These are phyloP conservation scores for Diorhabda elongata DNA, from an alignment of 1,140 invertebrate species.

Conservation along the genomic window DNA sequence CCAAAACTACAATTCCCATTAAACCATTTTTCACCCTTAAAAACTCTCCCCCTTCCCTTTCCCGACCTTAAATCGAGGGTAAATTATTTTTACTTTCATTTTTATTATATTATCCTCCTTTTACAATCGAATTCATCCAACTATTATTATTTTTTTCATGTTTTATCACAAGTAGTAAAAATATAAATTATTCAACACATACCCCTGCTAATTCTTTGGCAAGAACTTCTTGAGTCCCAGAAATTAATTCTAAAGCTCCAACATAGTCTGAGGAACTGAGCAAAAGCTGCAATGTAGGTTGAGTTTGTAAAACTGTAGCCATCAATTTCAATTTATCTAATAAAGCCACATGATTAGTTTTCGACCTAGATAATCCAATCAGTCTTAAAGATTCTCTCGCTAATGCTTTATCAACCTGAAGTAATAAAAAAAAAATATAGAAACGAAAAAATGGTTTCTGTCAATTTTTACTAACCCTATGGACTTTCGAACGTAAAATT, in stretches of 20 bases:
- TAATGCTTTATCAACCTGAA: constrained; percentile 61
- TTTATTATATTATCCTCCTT: no score
- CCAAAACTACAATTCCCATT: no score
- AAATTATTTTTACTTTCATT: no score
- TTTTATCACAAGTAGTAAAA: no score
- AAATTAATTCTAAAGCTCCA: constrained; percentile 93
- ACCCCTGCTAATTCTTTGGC: constrained; percentile 77
- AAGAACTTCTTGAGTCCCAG: constrained; percentile 93
- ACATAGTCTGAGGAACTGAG: constrained; percentile 96
- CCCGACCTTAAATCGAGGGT: no score
- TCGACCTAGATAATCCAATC: constrained; percentile 61
- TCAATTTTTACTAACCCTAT: constrained; percentile 50
- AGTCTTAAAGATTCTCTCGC: constrained; percentile 78
- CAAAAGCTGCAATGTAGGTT: constrained; percentile 92
- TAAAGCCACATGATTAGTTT: constrained; percentile 60
- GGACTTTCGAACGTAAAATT: constrained; percentile 59
- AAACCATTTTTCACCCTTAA: no score
- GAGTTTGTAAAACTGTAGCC: constrained; percentile 94
- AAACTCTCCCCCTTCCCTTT: no score
- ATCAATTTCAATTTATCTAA: constrained; percentile 84
- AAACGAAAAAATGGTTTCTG: background rate
- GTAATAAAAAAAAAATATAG: background rate
- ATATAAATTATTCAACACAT: background rate
- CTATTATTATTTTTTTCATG: no score
- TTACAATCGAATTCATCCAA: no score